Conservation (phyloP, 1,140 invertebrate species). For the Chlorops oryzae region DNA sequence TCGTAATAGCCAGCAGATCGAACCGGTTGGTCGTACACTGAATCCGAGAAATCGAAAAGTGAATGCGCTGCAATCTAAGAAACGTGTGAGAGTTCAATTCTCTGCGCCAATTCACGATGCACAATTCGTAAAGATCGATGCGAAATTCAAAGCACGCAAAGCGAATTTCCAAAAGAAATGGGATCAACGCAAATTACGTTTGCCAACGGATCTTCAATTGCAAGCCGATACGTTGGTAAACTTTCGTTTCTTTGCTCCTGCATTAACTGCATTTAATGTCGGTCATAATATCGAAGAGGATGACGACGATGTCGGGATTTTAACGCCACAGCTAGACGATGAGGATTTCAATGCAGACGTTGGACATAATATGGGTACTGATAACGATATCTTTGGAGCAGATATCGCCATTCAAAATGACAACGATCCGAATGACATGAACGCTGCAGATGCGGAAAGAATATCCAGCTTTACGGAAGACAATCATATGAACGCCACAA, state of each 20-base stretch:
- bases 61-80: conserved; percentile 12
- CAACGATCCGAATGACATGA: too few relatives aligned
- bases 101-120: conserved; percentile 28
- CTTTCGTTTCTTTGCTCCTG: too few relatives aligned
- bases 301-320: neutral
- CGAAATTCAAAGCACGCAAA: conserved; percentile 29
- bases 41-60: conserved; percentile 10
- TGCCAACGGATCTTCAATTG: conserved; percentile 37
- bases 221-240: conserved; percentile 25
- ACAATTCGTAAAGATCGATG: conserved; percentile 27
- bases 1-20: neutral
- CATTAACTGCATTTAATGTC: too few relatives aligned
- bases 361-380: conserved; percentile 4
- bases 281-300: neutral
- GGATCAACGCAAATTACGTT: conserved; percentile 37
- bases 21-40: neutral
- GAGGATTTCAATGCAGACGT: conserved; percentile 25
- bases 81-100: conserved; percentile 20
- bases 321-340: too few relatives aligned
- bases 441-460: too few relatives aligned
- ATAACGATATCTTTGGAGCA: neutral
- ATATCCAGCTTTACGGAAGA: too few relatives aligned
- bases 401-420: neutral
- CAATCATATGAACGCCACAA: too few relatives aligned
- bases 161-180: conserved; percentile 42